These are phyloP conservation scores for Netelia virgata DNA, from an alignment of 2,888 invertebrate genomes.

Conservation along the genomic window DNA sequence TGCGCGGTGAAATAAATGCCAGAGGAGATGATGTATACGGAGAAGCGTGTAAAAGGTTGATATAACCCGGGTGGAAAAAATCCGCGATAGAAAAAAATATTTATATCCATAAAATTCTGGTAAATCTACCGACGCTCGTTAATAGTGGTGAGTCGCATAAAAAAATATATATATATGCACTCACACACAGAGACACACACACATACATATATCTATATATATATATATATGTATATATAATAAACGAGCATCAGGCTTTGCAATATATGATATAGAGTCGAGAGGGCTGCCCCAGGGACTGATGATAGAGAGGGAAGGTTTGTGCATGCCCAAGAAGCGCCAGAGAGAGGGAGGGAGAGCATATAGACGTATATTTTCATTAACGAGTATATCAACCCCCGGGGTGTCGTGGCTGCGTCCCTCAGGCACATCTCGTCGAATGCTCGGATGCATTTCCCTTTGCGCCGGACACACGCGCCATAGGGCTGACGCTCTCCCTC, in stretches of 20 bases:
- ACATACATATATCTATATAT: neutral
- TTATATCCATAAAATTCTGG: constrained; percentile 38
- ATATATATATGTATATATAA: constrained; percentile 27
- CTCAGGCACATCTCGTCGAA: constrained; percentile 68
- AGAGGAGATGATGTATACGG: constrained; percentile 14
- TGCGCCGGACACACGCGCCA: constrained; percentile 62
- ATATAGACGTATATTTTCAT: constrained; percentile 74
- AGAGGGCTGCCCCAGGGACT: constrained; percentile 32
- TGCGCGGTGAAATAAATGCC: constrained; percentile 1
- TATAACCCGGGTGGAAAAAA: constrained; percentile 8
- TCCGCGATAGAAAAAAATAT: constrained; percentile 50
- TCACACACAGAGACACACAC: neutral
- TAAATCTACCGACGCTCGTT: constrained; percentile 50
- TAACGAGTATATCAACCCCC: constrained; percentile 73
- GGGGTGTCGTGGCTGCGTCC: constrained; percentile 55
- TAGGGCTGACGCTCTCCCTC: constrained; percentile 54
- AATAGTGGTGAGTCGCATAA: constrained; percentile 15
- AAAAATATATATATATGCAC: constrained; percentile 12
- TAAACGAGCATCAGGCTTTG: constrained; percentile 34
- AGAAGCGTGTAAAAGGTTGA: neutral
- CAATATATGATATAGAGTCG: constrained; percentile 23
- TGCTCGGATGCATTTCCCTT: constrained; percentile 68
- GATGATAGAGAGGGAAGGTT: constrained; percentile 31
- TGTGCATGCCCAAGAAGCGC: constrained; percentile 18
- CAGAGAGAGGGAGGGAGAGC: constrained; percentile 49